These are phyloP conservation scores for Hypotaenidia okinawae DNA, from an alignment of 2,797 vertebrate genomes.

Conservation along the genomic window DNA sequence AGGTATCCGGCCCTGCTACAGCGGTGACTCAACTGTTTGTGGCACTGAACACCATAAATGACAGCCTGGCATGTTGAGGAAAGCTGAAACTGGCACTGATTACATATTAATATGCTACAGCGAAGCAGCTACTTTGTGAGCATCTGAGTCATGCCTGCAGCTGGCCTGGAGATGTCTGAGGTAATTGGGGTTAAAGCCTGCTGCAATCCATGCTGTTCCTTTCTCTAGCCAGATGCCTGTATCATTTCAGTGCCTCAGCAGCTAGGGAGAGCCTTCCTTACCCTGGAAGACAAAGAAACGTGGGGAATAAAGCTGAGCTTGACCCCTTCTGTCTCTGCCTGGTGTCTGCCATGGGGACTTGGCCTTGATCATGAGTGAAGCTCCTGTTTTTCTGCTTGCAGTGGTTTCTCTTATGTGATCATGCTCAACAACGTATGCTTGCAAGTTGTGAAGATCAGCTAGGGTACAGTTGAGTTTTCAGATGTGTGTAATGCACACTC, in stretches of 20 bases:
- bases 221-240: neutral
- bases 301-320: neutral
- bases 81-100: slow-evolving; percentile 14
- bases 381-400: neutral
- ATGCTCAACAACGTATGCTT: accelerated
- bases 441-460: neutral
- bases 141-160: slow-evolving; percentile 33
- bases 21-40: slow-evolving; percentile 34
- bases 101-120: neutral
- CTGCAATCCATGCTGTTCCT: neutral
- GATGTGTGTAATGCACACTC: neutral
- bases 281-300: neutral
- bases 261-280: neutral
- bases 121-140: neutral
- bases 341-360: neutral
- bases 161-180: neutral
- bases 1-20: neutral
- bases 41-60: neutral
- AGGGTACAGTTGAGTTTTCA: neutral
- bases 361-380: neutral
- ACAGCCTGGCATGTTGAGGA: neutral
- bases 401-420: neutral
- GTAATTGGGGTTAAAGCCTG: neutral
- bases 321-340: neutral
- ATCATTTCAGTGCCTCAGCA: neutral